Conservation (phyloP, 2,797 vertebrate species). For the Erpetoichthys calabaricus region DNA sequence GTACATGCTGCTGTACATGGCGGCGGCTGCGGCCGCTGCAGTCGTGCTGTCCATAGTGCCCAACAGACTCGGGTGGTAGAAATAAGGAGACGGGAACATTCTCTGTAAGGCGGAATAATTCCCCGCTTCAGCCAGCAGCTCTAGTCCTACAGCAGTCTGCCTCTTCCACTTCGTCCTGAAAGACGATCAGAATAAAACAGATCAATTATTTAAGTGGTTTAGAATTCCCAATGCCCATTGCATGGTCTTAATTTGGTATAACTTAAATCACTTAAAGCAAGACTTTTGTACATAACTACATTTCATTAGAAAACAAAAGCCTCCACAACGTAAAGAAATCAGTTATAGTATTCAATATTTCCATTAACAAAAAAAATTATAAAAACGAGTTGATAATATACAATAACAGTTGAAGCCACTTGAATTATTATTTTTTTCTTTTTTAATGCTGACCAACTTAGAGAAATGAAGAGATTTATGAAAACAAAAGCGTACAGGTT, state of each 20-base stretch:
- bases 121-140: constrained; percentile 67
- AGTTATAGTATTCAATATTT: too few species aligned
- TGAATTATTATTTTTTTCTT: too few species aligned
- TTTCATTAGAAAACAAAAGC: constrained; percentile 25
- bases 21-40: constrained; percentile 85
- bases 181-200: constrained; percentile 44
- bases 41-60: constrained; percentile 90
- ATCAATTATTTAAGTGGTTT: constrained; percentile 45
- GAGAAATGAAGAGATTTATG: too few species aligned
- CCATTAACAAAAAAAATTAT: too few species aligned
- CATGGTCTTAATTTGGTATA: constrained; percentile 35
- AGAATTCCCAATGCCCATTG: constrained; percentile 29
- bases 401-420: too few species aligned
- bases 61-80: constrained; percentile 86
- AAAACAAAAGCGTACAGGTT: too few species aligned
- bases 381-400: too few species aligned
- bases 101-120: constrained; percentile 77
- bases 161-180: constrained; percentile 85
- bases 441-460: too few species aligned
- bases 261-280: constrained; percentile 32
- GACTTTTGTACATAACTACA: constrained; percentile 16
- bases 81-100: constrained; percentile 84
- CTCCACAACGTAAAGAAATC: constrained; percentile 7
- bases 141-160: constrained; percentile 77
- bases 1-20: constrained; percentile 98